Percentiles rank a stretch among this genome's conserved stretches.
These are phyloP conservation scores for Coregonus ussuriensis DNA, from an alignment of 2,797 vertebrate species.

Conservation along the genomic window DNA sequence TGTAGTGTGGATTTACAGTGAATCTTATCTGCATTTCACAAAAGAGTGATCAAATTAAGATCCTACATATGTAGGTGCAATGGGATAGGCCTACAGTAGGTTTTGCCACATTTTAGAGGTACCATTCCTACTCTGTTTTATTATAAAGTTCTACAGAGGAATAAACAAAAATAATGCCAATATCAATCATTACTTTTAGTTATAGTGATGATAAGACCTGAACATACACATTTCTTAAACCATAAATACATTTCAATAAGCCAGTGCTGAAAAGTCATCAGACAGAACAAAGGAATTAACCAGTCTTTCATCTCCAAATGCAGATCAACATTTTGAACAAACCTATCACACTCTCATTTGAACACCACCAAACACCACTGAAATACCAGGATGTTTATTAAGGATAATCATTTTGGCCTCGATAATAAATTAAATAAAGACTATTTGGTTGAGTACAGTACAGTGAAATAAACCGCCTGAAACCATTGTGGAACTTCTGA, in stretches of 20 bases:
- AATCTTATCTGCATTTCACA: too few species aligned
- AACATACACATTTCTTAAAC: background rate
- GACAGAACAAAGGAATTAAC: background rate
- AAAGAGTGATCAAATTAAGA: too few species aligned
- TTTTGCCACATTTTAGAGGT: background rate
- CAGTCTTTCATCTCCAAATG: background rate
- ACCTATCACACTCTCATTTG: background rate
- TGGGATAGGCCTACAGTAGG: background rate
- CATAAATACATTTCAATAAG: background rate
- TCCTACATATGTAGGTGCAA: background rate
- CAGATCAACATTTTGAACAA: background rate
- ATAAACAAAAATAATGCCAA: background rate
- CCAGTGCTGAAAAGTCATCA: background rate
- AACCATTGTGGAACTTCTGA: conserved; percentile 65
- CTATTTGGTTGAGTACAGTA: conserved; percentile 65
- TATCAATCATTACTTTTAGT: background rate
- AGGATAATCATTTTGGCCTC: conserved; percentile 56
- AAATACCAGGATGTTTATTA: conserved; percentile 30
- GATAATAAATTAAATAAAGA: conserved; percentile 79
- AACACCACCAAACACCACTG: conserved; percentile 17
- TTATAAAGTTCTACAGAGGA: background rate
- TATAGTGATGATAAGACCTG: background rate
- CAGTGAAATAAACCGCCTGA: conserved; percentile 71
- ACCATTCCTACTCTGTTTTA: background rate
- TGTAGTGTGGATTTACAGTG: too few species aligned